These are phyloP conservation scores for Cataglyphis livida DNA, from an alignment of 2,888 invertebrate species.

Conservation along the genomic window DNA sequence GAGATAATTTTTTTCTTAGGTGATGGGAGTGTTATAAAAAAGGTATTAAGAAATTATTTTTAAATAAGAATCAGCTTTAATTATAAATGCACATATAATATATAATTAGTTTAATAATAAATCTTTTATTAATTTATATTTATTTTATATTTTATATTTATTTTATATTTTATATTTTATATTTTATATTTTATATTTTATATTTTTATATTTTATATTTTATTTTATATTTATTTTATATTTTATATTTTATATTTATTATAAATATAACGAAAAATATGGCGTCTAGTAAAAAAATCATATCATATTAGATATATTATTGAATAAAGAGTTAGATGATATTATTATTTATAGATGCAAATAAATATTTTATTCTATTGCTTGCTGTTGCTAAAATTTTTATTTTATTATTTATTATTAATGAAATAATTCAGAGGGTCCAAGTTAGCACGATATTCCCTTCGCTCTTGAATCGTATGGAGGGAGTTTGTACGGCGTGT, in stretches of 20 bases:
- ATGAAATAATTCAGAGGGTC: not conserved
- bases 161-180: not conserved
- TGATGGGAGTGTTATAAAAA: too few relatives aligned
- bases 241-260: not conserved
- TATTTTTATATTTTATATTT: not conserved
- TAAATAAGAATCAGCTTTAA: not conserved
- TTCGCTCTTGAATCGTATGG: constrained; percentile 40
- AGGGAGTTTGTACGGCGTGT: constrained; percentile 52
- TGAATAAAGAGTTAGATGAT: not conserved
- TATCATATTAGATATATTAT: not conserved
- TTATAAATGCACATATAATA: not conserved
- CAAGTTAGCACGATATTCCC: constrained; percentile 59
- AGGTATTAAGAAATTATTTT: not conserved
- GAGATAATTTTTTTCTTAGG: constrained; percentile 2
- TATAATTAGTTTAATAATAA: not conserved
- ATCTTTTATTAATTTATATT: not conserved
- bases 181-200: not conserved
- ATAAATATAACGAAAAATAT: not conserved
- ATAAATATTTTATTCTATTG: not conserved
- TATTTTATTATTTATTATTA: constrained; percentile 20
- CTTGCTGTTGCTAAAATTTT: not conserved
- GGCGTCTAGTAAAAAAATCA: not conserved
- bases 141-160: not conserved
- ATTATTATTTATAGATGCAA: not conserved
- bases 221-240: not conserved